Evolutionary conservation across 2,888 invertebrate genomes (phyloP).

Genomic region (Halictus quadricinctus): DNA sequence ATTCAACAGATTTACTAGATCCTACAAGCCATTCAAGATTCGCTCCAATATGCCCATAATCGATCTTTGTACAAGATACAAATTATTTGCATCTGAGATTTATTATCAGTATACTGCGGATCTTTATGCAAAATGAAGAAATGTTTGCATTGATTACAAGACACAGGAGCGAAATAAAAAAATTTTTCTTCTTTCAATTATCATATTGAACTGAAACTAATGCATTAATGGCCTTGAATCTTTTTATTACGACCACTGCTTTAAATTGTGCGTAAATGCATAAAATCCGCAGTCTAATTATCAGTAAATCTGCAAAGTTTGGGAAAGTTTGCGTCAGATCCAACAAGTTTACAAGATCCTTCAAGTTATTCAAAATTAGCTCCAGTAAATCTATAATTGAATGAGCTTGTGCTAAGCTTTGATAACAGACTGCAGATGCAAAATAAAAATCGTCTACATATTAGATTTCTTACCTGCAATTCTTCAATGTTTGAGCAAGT

Average conservation of each 20-base stretch:
- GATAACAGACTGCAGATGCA: background rate
- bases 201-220: too few species aligned
- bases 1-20: background rate
- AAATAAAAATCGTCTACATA: background rate
- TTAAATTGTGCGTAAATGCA: too few species aligned
- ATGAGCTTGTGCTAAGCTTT: background rate
- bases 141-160: too few species aligned
- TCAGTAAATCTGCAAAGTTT: background rate
- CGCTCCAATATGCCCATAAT: background rate
- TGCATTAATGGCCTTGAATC: too few species aligned
- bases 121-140: too few species aligned
- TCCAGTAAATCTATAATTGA: background rate
- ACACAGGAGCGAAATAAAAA: too few species aligned
- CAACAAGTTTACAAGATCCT: background rate
- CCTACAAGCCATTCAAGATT: background rate
- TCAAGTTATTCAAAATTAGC: background rate
- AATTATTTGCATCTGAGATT: background rate
- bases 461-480: background rate
- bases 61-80: background rate
- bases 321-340: background rate
- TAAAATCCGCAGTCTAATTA: too few species aligned
- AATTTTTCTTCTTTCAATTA: too few species aligned
- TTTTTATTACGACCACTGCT: too few species aligned
- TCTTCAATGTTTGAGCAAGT: background rate
- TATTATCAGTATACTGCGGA: too few species aligned